Evolutionary conservation across 1,140 invertebrate genomes (phyloP).

Genomic region (Diuraphis noxia): DNA sequence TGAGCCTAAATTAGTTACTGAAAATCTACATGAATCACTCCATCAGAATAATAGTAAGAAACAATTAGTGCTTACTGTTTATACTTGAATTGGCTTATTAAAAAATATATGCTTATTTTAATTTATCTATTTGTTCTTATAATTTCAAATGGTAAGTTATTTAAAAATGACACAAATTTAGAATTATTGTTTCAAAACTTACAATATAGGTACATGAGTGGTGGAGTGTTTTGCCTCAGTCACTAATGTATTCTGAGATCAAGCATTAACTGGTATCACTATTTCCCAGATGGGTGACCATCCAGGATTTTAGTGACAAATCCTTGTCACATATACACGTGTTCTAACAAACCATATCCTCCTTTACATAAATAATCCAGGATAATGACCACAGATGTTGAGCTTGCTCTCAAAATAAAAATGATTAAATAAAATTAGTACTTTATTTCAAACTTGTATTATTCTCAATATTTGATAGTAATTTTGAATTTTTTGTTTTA

Average conservation of each 20-base stretch:
- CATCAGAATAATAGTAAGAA: slow-evolving; percentile 53
- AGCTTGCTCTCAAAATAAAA: too few species aligned
- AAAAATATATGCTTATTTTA: background rate
- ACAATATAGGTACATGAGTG: background rate
- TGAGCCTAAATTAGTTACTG: slow-evolving; percentile 63
- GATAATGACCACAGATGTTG: too few species aligned
- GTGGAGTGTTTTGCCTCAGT: too few species aligned
- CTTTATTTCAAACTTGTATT: too few species aligned
- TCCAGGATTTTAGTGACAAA: too few species aligned
- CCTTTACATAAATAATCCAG: too few species aligned
- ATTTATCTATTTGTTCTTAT: background rate
- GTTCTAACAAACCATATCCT: too few species aligned
- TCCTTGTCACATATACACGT: too few species aligned
- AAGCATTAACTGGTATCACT: too few species aligned
- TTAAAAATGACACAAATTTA: background rate
- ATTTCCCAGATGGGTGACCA: too few species aligned
- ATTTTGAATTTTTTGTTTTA: background rate
- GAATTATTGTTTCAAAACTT: background rate
- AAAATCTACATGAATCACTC: slow-evolving; percentile 28
- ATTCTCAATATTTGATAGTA: background rate
- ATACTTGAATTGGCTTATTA: background rate
- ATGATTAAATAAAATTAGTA: too few species aligned
- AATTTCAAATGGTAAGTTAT: background rate
- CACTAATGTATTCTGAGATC: too few species aligned
- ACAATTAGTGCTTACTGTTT: background rate